Conservation (phyloP, 2,888 invertebrate genomes). For the Criorhina ranunculi region DNA sequence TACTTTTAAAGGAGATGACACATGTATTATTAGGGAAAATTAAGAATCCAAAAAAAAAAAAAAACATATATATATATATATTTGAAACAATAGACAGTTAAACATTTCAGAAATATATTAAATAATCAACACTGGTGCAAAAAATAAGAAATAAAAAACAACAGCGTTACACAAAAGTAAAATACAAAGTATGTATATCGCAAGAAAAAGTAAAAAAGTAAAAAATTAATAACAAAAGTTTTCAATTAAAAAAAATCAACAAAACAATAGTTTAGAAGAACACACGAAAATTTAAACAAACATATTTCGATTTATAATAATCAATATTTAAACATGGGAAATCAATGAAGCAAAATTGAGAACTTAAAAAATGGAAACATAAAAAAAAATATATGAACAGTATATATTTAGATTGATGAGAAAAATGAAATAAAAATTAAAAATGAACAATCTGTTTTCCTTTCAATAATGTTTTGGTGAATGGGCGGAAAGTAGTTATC, state of each 20-base stretch:
- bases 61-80: conserved; percentile 58
- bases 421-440: conserved; percentile 71
- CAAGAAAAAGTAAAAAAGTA: conserved; percentile 80
- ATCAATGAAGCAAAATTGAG: conserved; percentile 71
- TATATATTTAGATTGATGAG: conserved; percentile 75
- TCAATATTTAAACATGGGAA: conserved; percentile 73
- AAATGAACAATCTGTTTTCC: conserved; percentile 32
- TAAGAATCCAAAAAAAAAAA: conserved; percentile 41
- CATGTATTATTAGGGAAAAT: conserved; percentile 30
- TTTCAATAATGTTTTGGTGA: neutral
- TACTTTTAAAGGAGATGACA: conserved; percentile 60
- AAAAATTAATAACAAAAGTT: conserved; percentile 80
- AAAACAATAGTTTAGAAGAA: conserved; percentile 76
- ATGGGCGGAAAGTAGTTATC: no score
- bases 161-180: conserved; percentile 74
- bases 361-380: conserved; percentile 65
- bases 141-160: conserved; percentile 58
- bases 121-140: conserved; percentile 75
- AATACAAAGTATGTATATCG: conserved; percentile 80
- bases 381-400: conserved; percentile 69
- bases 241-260: conserved; percentile 78
- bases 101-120: conserved; percentile 72
- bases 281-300: conserved; percentile 78
- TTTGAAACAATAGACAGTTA: conserved; percentile 75
- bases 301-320: conserved; percentile 77